Conservation (phyloP, 2,113 vertebrate genomes). For the Chloropsis hardwickii region DNA sequence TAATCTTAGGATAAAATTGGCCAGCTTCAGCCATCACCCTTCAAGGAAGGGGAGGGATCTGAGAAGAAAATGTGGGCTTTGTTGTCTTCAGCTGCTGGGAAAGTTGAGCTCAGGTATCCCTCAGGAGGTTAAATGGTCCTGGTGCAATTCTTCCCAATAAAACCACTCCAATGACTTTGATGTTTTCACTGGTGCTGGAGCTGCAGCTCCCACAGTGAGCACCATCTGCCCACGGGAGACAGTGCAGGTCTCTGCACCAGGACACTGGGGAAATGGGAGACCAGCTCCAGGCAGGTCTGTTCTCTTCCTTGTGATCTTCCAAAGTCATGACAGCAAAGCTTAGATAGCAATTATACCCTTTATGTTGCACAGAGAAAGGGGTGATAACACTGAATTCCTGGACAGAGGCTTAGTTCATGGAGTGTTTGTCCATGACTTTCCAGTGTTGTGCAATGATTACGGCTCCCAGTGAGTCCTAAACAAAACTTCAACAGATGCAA, state of each 20-base stretch:
- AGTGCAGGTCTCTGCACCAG: not conserved
- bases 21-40: not conserved
- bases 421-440: not conserved
- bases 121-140: not conserved
- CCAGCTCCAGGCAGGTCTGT: rapidly evolving
- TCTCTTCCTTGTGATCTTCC: not conserved
- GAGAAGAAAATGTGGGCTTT: not conserved
- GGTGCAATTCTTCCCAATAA: not conserved
- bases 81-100: not conserved
- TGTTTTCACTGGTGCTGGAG: not conserved
- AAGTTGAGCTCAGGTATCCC: not conserved
- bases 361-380: not conserved
- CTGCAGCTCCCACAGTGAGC: not conserved
- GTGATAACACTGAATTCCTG: not conserved
- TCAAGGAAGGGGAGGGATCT: not conserved
- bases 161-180: not conserved
- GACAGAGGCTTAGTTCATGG: not conserved
- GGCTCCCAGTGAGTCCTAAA: not conserved
- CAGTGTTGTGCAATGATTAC: not conserved
- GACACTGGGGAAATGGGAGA: rapidly evolving
- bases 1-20: not conserved
- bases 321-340: not conserved
- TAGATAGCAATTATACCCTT: not conserved
- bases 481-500: not conserved
- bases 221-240: rapidly evolving